A percentile compares a stretch with the other conserved stretches of the same genome.
Evolutionary conservation across 2,113 vertebrate species (phyloP).

Genomic region (Charina bottae): DNA sequence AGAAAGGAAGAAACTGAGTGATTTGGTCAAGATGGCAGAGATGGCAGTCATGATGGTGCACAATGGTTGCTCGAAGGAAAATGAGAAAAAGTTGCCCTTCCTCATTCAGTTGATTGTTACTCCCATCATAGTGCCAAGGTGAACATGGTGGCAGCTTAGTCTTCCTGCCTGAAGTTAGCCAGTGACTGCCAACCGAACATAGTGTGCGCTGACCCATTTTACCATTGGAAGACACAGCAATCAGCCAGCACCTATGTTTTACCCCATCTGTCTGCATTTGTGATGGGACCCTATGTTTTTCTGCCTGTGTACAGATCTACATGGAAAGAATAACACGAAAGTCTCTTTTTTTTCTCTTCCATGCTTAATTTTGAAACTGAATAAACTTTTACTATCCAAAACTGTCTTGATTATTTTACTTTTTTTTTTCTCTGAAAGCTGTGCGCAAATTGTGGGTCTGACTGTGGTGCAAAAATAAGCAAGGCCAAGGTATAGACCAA

Average conservation of each 20-base stretch:
- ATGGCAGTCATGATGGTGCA: background rate
- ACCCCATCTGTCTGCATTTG: background rate
- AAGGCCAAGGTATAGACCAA: background rate
- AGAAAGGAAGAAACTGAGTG: background rate
- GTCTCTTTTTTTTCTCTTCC: background rate
- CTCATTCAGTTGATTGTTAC: background rate
- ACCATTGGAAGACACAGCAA: background rate
- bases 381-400: background rate
- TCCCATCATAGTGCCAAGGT: background rate
- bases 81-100: background rate
- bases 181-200: background rate
- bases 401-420: background rate
- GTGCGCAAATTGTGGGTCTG: background rate
- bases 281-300: background rate
- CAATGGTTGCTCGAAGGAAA: background rate
- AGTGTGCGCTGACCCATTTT: background rate
- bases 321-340: background rate
- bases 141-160: background rate
- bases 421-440: background rate
- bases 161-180: background rate
- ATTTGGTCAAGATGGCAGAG: background rate
- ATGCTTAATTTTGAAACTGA: background rate
- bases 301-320: background rate
- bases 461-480: background rate
- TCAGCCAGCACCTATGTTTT: background rate